Base-by-base conservation (phyloP, 2,888 invertebrate species). In the Drosophila multiciliata region DNA sequence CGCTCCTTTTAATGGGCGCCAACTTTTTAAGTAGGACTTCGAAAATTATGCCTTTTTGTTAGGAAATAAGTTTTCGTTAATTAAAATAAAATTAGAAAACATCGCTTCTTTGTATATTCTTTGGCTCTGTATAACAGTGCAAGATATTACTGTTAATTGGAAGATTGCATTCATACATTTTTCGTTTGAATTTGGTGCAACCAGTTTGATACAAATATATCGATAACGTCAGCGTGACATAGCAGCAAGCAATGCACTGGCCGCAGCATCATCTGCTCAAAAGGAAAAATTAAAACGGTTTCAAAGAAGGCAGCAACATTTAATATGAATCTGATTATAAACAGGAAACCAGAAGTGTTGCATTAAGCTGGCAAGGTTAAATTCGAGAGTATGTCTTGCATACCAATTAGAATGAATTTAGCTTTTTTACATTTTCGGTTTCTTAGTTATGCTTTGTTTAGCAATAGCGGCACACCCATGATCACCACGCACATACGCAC, bases 361-460 rank as follows among this genome's bases (percentile, higher is more conserved):
- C 29, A n/a, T 55, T 20, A 29, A 57, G 42, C 40, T 59, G 38
- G 33, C 63, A 54, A 66, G 70, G 62, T 59, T 61, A 52, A 61
- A 49, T 48, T 61, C 8, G 12, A 26, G 5, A 9, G 40, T n/a
- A 29, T 35, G 55, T 54, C 48, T 63, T 54, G 75, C 66, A 67
- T 75, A 59, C 45, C 20, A 80, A 78, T 65, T 52, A 15, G 35
- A 54, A 53, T 49, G 54, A 15, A 45, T 50, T 64, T 62, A 50
- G 38, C 52, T 61, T 29, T 29, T 42, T 50, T 33, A 49, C 36
- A 38, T 42, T 42, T 54, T 55, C 45, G 54, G 33, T 62, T 20
- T 67, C 45, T 45, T 66, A 72, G 63, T 59, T 73, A 33, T 55
- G 78, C 73, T 78, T 75, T 79, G 77, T 62, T 76, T 77, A 64